Evolutionary conservation across 1,140 invertebrate genomes (phyloP), one percentile per base, ranked within the genome.

Genomic region (Papilio dardanus): DNA sequence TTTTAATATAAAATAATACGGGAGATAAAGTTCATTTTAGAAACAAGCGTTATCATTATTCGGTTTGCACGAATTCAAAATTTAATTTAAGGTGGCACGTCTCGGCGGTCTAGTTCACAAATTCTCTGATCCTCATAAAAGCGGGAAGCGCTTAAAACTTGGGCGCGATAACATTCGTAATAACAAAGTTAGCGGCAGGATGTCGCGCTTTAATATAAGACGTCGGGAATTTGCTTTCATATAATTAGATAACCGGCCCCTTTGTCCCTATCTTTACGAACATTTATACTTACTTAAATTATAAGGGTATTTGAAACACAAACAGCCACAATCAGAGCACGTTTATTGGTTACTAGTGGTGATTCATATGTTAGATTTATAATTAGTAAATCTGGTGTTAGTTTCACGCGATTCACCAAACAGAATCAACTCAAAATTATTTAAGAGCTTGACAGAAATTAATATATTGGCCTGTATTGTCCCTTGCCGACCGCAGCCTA

Each of bases 111-210:
- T 66, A 66, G 65, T 66, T 66, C 31, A 35, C 66, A 37, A 68
- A 68, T 68, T 68, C 66, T 37, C 12, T 21, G 66, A 68, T 68
- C 66, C 66, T 37, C 66, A 24, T 68, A 35, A 68, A 68, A 33
- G 66, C 66, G 66, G 8, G 66, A 68, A 68, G 35, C 66, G 66
- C 66, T 68, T 37, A 68, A 68, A 68, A 68, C 66, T 68, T 68
- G n/a, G 31, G 66, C 33, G 66, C 66, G 66, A 68, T 68, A 68
- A 68, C 66, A 68, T 68, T 68, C 35, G 66, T 68, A 68, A 68
- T 68, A 68, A 68, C 66, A 68, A 68, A 68, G 66, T 68, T 68
- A 35, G 66, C 30, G 33, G 66, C 66, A 68, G 66, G 31, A 37
- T 37, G 66, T 21, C 66, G 31, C 66, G 33, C 35, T 68, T 68